These are phyloP conservation scores for Galeopterus variegatus DNA, from an alignment of 2,113 vertebrate genomes.

Conservation along the genomic window DNA sequence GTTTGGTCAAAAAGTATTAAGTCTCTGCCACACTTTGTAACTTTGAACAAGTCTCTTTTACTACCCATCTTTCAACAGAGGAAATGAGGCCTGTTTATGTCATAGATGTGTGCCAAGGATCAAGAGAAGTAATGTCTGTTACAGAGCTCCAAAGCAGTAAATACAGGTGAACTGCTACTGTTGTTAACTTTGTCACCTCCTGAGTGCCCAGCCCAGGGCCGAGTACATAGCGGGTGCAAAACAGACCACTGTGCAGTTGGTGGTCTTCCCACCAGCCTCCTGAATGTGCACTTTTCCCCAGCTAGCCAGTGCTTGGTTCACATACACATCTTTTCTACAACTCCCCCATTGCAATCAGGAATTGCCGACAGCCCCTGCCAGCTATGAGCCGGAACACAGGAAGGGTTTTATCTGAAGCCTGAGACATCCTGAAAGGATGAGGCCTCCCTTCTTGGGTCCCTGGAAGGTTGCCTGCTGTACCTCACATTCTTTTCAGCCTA, in stretches of 20 bases:
- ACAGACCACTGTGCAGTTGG: neutral
- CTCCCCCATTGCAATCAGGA: constrained; percentile 60
- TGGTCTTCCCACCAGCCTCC: constrained; percentile 67
- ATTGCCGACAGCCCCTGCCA: constrained; percentile 65
- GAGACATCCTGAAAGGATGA: constrained; percentile 79
- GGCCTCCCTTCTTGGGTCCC: constrained; percentile 63
- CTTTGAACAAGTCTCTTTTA: neutral
- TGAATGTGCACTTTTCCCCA: constrained; percentile 3
- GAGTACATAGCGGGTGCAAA: constrained; percentile 36
- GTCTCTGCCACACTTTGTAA: neutral
- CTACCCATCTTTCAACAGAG: neutral
- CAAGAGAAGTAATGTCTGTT: neutral
- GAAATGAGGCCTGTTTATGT: neutral
- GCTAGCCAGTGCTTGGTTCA: constrained; percentile 24
- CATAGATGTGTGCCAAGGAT: neutral
- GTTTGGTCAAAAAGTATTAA: neutral
- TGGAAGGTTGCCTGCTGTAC: constrained; percentile 71
- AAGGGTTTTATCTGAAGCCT: constrained; percentile 80
- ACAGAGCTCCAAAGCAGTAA: neutral
- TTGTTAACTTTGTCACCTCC: neutral
- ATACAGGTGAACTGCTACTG: neutral
- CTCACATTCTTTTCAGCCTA: constrained; percentile 79
- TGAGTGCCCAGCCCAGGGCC: constrained; percentile 18
- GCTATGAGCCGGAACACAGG: constrained; percentile 70
- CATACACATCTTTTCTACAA: constrained; percentile 78